phyloP scores from a whole-genome alignment of 1,140 invertebrate species.

The Drosophila chauvacae region DNA sequence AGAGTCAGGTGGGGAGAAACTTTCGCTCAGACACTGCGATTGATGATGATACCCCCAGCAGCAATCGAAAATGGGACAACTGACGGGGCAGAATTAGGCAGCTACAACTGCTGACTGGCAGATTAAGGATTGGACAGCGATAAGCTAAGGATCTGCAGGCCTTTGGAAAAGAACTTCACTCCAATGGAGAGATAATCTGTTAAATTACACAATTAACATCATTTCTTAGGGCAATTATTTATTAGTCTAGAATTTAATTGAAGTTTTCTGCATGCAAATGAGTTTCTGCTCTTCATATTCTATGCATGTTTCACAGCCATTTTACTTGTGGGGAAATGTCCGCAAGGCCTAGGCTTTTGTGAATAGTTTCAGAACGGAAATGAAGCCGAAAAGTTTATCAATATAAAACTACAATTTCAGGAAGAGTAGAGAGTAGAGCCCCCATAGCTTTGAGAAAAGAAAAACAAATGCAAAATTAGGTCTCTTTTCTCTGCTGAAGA shows the following conservation, averaged over 20 bases:
- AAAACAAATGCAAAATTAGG: too few species aligned
- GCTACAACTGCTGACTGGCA: conserved; percentile 33
- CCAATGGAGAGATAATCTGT: background rate
- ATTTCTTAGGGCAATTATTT: background rate
- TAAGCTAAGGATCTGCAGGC: background rate
- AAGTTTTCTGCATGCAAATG: too few species aligned
- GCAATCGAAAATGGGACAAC: conserved; percentile 17
- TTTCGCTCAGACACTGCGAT: conserved; percentile 14
- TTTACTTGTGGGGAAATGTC: conserved; percentile 3
- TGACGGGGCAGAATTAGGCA: conserved; percentile 1
- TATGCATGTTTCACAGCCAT: background rate
- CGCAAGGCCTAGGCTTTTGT: background rate
- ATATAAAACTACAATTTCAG: background rate
- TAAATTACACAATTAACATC: background rate
- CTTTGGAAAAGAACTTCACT: background rate
- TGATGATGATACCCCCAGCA: conserved; percentile 26
- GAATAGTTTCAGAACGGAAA: background rate
- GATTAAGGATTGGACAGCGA: conserved; percentile 12
- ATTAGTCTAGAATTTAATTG: background rate
- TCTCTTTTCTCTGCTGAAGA: too few species aligned
- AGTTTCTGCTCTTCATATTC: background rate
- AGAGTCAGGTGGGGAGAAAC: background rate
- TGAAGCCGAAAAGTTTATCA: background rate
- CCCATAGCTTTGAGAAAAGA: too few species aligned
- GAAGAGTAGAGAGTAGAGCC: background rate